These are phyloP conservation scores for Lagenorhynchus albirostris DNA, from an alignment of 2,113 vertebrate species.

Conservation along the genomic window DNA sequence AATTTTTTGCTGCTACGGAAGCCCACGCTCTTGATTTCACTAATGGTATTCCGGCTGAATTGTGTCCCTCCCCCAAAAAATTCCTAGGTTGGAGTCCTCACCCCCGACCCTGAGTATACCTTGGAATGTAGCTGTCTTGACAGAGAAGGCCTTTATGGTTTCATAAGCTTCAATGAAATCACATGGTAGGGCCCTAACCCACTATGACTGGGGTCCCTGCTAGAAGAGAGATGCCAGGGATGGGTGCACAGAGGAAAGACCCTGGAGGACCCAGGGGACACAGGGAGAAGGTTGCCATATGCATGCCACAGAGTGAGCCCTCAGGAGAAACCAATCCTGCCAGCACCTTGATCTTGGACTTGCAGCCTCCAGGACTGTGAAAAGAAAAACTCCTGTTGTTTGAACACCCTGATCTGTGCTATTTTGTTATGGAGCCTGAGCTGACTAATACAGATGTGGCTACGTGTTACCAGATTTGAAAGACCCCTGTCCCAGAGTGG, in stretches of 20 bases:
- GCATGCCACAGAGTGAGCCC: background rate
- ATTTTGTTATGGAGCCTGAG: too few relatives aligned
- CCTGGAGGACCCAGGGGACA: background rate
- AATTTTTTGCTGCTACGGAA: background rate
- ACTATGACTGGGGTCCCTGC: background rate
- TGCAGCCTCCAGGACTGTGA: background rate
- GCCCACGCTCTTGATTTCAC: background rate
- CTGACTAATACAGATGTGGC: background rate
- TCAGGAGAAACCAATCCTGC: background rate
- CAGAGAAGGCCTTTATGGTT: background rate
- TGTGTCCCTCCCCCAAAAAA: rapidly evolving
- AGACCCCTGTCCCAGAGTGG: rapidly evolving
- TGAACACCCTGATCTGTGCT: rapidly evolving
- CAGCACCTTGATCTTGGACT: background rate
- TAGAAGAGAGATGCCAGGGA: background rate
- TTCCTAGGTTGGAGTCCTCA: too few relatives aligned
- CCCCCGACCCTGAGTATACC: background rate
- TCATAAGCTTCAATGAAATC: background rate
- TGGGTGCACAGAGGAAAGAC: background rate
- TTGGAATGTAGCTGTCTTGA: background rate
- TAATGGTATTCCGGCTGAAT: background rate
- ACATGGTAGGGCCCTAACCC: background rate
- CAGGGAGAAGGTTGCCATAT: rapidly evolving
- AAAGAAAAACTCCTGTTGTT: background rate
- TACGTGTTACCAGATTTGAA: rapidly evolving